Evolutionary conservation across 2,888 invertebrate species (phyloP), one percentile per base, ranked within the genome.

Genomic region (Hydrotaea cyrtoneurina): DNA sequence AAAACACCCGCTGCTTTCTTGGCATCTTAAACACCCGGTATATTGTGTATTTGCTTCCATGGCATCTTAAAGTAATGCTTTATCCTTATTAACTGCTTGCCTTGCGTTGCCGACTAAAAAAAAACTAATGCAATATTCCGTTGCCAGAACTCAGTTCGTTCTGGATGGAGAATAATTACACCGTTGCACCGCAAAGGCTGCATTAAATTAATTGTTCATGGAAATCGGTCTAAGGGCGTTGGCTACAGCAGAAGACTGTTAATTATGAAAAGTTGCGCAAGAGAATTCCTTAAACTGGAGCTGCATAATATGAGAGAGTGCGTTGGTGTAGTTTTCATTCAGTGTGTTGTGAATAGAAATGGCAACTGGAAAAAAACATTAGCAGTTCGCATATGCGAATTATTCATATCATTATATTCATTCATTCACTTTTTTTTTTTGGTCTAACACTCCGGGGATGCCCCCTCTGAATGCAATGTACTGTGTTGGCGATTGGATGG

Each of bases 51-150:
- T 21, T 26, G 59, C 55, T 21, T 55, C 55, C 55, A 21, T 55
- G 17, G 59, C 23, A 15, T 10, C 26, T 15, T 59, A 13, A 23
- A 59, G 59, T 59, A 59, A 59, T 59, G 59, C 2, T 15, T 26
- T 26, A 59, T 59, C 59, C 15, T 59, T 26, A 59, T 59, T 59
- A 59, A 59, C 59, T 10, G 59, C 23, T 15, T 59, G 59, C 15
- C 13, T 11, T 7, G 8, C n/a, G 2, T 50, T n/a, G 50, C n/a
- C 1, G 50, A 13, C 57, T 57, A 57, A 23, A 43, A n/a, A n/a
- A n/a, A 7, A 57, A 57, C 4, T 59, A 23, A 26, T 23, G 26
- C 7, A 26, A 59, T 26, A 15, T 23, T 59, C 19, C 4, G 1
- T 23, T 11, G 11, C 19, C 8, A 11, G 57, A 19, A 21, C 7